phyloP scores from a whole-genome alignment of 2,797 vertebrate genomes.

The Coccyzus lansbergi region DNA sequence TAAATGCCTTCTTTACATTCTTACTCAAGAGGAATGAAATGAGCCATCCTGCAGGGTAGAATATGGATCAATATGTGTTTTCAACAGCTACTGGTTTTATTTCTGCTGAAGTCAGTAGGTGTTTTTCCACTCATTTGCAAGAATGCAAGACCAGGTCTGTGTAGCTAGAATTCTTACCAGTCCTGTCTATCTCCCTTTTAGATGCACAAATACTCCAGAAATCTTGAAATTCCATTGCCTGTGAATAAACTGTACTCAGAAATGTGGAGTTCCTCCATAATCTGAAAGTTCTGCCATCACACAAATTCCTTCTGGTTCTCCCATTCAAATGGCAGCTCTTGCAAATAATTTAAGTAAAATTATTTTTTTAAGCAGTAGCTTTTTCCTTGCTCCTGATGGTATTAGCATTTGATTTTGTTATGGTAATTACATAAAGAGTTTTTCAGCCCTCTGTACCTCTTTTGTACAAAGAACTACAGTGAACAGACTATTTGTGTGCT shows the following conservation, averaged over 20 bases:
- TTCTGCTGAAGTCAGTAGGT: not conserved
- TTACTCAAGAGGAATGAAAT: constrained; percentile 1
- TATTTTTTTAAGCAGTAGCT: not conserved
- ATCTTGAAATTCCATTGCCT: not conserved
- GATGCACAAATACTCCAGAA: not conserved
- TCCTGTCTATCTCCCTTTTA: not conserved
- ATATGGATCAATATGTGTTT: not conserved
- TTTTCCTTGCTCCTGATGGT: not conserved
- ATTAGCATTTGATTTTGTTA: not conserved
- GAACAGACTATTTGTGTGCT: not conserved
- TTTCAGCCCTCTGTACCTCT: not conserved
- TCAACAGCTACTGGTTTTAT: not conserved
- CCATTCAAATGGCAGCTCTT: not conserved
- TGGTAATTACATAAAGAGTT: not conserved
- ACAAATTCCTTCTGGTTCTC: not conserved
- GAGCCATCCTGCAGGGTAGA: not conserved
- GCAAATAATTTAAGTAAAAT: not conserved
- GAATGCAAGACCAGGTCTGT: not conserved
- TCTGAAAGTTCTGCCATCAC: not conserved
- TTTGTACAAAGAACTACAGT: not conserved
- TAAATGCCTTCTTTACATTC: not conserved
- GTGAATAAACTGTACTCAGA: not conserved
- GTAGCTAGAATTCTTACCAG: not conserved
- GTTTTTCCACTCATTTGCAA: constrained; percentile 9
- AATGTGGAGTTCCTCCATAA: not conserved